These are phyloP conservation scores for Drosophila lutescens DNA, from an alignment of 2,888 invertebrate species.

Conservation along the genomic window DNA sequence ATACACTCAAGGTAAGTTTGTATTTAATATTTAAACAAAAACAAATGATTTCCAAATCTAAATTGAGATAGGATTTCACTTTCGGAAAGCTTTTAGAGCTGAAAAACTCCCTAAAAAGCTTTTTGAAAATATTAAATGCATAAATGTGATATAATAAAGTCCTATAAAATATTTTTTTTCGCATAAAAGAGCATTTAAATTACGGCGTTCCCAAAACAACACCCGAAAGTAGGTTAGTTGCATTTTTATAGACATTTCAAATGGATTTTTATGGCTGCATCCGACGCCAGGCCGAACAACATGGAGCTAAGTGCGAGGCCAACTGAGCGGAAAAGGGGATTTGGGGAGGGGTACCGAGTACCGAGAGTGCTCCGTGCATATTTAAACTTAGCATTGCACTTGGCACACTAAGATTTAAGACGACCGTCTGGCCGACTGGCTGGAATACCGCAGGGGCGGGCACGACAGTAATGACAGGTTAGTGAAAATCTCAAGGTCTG, in stretches of 20 bases:
- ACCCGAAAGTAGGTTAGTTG: slow-evolving; percentile 60
- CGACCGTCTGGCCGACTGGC: slow-evolving; percentile 35
- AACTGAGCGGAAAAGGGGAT: slow-evolving; percentile 9
- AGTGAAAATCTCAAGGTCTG: slow-evolving; percentile 22
- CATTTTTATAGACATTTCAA: slow-evolving; percentile 52
- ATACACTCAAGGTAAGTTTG: too few species aligned
- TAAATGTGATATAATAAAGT: too few species aligned
- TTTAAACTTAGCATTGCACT: slow-evolving; percentile 62
- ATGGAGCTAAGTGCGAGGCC: slow-evolving; percentile 34
- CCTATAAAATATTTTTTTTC: too few species aligned
- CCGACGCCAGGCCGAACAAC: slow-evolving; percentile 36
- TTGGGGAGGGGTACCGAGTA: slow-evolving; percentile 2
- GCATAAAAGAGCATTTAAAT: slow-evolving; percentile 19
- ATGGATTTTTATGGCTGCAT: slow-evolving; percentile 67
- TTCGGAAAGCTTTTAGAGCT: too few species aligned
- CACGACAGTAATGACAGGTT: slow-evolving; percentile 25
- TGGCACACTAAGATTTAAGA: slow-evolving; percentile 56
- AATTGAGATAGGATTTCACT: too few species aligned
- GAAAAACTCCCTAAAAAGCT: too few species aligned
- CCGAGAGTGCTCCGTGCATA: slow-evolving; percentile 16
- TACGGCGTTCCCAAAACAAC: slow-evolving; percentile 11
- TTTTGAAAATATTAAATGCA: too few species aligned
- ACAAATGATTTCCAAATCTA: too few species aligned
- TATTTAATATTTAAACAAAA: too few species aligned
- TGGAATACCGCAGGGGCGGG: slow-evolving; percentile 33